Conservation (phyloP, 2,113 vertebrate genomes). For the Hemiprocne comata region DNA sequence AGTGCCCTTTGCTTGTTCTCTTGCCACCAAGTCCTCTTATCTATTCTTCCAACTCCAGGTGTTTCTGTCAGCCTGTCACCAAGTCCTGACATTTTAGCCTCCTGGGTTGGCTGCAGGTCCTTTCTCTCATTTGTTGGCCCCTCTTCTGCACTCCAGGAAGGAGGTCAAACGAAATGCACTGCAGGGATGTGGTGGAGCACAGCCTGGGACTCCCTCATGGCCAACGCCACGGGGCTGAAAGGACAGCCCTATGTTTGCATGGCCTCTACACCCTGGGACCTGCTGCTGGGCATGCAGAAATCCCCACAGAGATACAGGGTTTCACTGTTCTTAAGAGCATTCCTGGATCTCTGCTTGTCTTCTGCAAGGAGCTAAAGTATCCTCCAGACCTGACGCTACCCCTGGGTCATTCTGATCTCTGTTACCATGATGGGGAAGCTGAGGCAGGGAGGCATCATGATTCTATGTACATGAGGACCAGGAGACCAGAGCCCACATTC, state of each 20-base stretch:
- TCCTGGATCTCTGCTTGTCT: background rate
- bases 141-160: background rate
- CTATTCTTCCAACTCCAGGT: background rate
- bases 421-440: background rate
- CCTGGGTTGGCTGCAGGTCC: background rate
- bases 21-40: background rate
- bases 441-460: background rate
- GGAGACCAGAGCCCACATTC: fast-evolving
- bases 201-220: background rate
- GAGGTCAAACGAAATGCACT: fast-evolving
- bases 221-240: fast-evolving
- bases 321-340: background rate
- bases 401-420: background rate
- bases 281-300: background rate
- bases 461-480: fast-evolving
- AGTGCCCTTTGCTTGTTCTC: constrained; percentile 21
- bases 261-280: fast-evolving
- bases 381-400: background rate
- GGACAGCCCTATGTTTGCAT: background rate
- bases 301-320: fast-evolving
- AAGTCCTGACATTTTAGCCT: background rate
- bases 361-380: background rate
- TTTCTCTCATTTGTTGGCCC: fast-evolving
- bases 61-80: constrained; percentile 45
- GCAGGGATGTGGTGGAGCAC: background rate